phyloP scores from a whole-genome alignment of 2,113 vertebrate genomes.

The Tragelaphus buxtoni region DNA sequence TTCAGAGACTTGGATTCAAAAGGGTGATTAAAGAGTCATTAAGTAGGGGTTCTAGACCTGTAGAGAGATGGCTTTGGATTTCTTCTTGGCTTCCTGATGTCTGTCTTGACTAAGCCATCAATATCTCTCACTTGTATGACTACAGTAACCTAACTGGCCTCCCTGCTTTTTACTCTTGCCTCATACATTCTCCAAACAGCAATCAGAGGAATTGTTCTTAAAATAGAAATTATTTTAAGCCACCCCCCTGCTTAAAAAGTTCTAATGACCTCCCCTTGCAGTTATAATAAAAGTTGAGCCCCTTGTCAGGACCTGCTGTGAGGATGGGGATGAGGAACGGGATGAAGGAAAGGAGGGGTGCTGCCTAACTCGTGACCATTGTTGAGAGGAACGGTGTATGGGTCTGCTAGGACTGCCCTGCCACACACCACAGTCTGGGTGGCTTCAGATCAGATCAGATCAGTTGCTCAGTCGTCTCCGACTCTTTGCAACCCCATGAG shows the following conservation, averaged over 20 bases:
- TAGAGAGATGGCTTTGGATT: background rate
- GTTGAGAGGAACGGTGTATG: background rate
- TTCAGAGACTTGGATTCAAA: background rate
- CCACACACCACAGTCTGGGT: background rate
- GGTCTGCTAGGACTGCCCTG: background rate
- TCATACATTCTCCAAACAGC: background rate
- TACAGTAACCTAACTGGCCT: background rate
- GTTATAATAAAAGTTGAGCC: background rate
- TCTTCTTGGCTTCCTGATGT: background rate
- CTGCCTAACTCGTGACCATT: background rate
- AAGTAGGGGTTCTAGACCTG: background rate
- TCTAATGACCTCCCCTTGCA: background rate
- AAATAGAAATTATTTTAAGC: background rate
- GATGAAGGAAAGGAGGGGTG: background rate
- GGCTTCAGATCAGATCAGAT: too few relatives aligned
- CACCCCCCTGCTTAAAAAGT: background rate
- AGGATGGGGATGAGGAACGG: fast-evolving
- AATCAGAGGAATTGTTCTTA: background rate
- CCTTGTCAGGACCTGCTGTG: background rate
- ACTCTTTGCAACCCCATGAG: too few relatives aligned
- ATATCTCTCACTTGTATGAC: background rate
- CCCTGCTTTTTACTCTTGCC: background rate
- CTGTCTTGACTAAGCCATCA: background rate
- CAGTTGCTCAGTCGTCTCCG: too few relatives aligned
- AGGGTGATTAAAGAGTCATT: background rate